A percentile compares a stretch with the other conserved stretches of the same genome.
phyloP scores from a whole-genome alignment of 2,113 vertebrate genomes.

The Tursiops truncatus region DNA sequence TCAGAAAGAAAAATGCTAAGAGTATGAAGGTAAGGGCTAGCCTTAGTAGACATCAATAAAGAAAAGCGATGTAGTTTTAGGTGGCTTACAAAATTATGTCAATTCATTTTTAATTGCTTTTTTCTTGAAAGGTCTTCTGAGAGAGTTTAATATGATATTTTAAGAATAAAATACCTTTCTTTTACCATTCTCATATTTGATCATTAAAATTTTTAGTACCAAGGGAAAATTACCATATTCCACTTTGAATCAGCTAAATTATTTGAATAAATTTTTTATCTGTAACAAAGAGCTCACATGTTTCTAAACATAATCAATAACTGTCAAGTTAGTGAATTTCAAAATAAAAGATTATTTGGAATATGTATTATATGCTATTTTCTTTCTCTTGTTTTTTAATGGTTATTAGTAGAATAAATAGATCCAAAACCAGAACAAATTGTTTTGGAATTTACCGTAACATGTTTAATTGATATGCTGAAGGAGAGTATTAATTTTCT shows the following conservation, averaged over 20 bases:
- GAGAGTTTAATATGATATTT: slow-evolving; percentile 55
- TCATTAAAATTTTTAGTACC: slow-evolving; percentile 54
- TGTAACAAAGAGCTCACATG: neutral
- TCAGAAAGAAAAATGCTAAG: neutral
- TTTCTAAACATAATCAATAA: neutral
- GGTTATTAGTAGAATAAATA: neutral
- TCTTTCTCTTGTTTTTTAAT: neutral
- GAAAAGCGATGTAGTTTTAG: neutral
- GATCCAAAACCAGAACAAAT: neutral
- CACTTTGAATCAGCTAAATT: slow-evolving; percentile 3
- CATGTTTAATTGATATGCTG: neutral
- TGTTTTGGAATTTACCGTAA: neutral
- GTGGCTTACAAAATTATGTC: slow-evolving; percentile 49
- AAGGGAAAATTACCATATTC: slow-evolving; percentile 23
- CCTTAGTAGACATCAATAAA: neutral
- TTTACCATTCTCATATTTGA: neutral
- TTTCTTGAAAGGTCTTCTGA: slow-evolving; percentile 52
- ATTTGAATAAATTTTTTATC: slow-evolving; percentile 23
- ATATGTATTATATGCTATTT: neutral
- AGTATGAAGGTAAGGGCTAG: neutral
- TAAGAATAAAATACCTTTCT: slow-evolving; percentile 46
- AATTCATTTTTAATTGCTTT: slow-evolving; percentile 62
- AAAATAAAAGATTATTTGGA: neutral
- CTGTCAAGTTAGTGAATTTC: neutral
- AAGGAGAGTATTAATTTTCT: neutral